phyloP scores from a whole-genome alignment of 2,113 vertebrate genomes.

The Heteronetta atricapilla region DNA sequence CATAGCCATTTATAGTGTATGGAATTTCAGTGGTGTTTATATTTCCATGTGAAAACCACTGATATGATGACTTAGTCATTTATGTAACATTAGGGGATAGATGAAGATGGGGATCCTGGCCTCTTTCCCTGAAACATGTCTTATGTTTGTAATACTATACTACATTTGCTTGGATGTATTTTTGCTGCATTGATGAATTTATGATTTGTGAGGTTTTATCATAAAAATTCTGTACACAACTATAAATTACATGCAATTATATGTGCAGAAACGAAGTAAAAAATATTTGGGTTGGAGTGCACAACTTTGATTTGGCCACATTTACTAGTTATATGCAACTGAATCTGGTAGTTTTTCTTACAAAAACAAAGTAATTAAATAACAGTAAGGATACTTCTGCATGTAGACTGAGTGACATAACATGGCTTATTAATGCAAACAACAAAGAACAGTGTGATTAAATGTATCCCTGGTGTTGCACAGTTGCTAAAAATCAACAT shows the following conservation, averaged over 20 bases:
- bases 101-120: slow-evolving; percentile 64
- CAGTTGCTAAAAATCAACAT: slow-evolving; percentile 46
- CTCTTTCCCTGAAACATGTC: slow-evolving; percentile 50
- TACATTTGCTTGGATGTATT: slow-evolving; percentile 37
- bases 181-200: slow-evolving; percentile 71
- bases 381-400: slow-evolving; percentile 53
- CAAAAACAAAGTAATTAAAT: slow-evolving; percentile 70
- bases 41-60: slow-evolving; percentile 40
- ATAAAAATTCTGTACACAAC: slow-evolving; percentile 70
- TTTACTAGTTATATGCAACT: slow-evolving; percentile 54
- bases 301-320: slow-evolving; percentile 70
- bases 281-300: slow-evolving; percentile 77
- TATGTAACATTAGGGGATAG: slow-evolving; percentile 59
- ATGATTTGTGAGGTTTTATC: slow-evolving; percentile 74
- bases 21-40: slow-evolving; percentile 51
- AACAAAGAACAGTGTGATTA: slow-evolving; percentile 48
- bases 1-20: neutral
- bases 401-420: slow-evolving; percentile 41
- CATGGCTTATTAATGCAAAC: slow-evolving; percentile 63
- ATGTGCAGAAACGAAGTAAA: slow-evolving; percentile 70
- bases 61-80: slow-evolving; percentile 64
- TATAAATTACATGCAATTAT: slow-evolving; percentile 80
- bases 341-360: slow-evolving; percentile 64
- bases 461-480: slow-evolving; percentile 19
- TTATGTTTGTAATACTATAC: slow-evolving; percentile 58